phyloP scores from a whole-genome alignment of 2,888 invertebrate genomes.

The Autographa gamma region DNA sequence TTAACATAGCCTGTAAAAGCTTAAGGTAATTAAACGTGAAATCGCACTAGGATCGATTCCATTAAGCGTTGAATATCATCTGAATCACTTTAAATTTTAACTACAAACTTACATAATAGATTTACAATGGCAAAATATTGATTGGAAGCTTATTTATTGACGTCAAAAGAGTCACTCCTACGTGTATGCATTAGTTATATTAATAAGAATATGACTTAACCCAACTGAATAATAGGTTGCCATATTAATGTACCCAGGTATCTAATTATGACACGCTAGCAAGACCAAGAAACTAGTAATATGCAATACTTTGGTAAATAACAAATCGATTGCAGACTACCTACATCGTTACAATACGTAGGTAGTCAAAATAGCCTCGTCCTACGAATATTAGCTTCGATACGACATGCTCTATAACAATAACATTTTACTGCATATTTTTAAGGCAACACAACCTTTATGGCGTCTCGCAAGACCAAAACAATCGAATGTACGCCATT shows the following conservation, averaged over 20 bases:
- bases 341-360: conserved; percentile 50
- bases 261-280: not conserved
- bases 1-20: conserved; percentile 6
- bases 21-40: conserved; percentile 16
- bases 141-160: not conserved
- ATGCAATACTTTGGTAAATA: not conserved
- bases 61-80: conserved; percentile 3
- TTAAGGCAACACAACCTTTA: conserved; percentile 17
- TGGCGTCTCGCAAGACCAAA: conserved; percentile 13
- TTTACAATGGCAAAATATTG: not conserved
- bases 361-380: conserved; percentile 9
- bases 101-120: not conserved
- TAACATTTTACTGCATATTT: conserved; percentile 31
- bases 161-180: not conserved
- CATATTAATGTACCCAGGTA: too few species aligned
- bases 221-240: too few species aligned
- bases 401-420: conserved; percentile 18
- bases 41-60: conserved; percentile 40
- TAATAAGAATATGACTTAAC: too few species aligned
- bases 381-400: conserved; percentile 9
- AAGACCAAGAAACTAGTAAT: not conserved
- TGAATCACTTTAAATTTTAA: not conserved
- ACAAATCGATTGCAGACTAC: not conserved
- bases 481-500: conserved; percentile 8
- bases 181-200: not conserved